A percentile compares a stretch with the other conserved stretches of the same genome.
Conservation (phyloP, 1,140 invertebrate genomes). For the Brachionus paranguensis region DNA sequence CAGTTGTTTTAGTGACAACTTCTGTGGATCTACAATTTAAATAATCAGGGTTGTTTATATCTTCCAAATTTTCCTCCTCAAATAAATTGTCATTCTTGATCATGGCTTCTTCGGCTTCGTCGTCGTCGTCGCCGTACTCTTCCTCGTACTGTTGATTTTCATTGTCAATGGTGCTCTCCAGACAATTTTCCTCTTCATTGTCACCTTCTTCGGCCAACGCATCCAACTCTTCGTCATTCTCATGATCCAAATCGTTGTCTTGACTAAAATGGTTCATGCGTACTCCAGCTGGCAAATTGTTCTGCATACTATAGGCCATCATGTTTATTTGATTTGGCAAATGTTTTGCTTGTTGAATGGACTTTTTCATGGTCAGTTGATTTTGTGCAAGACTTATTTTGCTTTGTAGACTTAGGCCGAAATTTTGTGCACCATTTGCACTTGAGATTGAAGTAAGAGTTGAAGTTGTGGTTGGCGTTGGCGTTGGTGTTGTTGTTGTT, state of each 20-base stretch:
- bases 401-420: background rate
- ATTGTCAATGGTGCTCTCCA: background rate
- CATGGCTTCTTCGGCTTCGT: background rate
- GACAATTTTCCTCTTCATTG: background rate
- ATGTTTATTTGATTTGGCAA: conserved; percentile 15
- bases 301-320: conserved; percentile 11
- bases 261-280: conserved; percentile 16
- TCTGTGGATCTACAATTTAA: no score
- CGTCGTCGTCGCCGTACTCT: background rate
- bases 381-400: conserved; percentile 14
- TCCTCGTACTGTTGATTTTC: background rate
- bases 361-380: background rate
- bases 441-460: background rate
- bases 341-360: conserved; percentile 1
- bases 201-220: background rate
- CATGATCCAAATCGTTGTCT: conserved; percentile 9
- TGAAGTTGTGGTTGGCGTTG: background rate
- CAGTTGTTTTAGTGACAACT: no score
- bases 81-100: background rate
- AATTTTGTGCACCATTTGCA: background rate
- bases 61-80: background rate
- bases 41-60: background rate
- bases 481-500: background rate
- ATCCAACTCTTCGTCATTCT: conserved; percentile 6
- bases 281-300: background rate